Evolutionary conservation across 2,113 vertebrate species (phyloP), one percentile per base, ranked within the genome.

Genomic region (Copsychus sechellarum): DNA sequence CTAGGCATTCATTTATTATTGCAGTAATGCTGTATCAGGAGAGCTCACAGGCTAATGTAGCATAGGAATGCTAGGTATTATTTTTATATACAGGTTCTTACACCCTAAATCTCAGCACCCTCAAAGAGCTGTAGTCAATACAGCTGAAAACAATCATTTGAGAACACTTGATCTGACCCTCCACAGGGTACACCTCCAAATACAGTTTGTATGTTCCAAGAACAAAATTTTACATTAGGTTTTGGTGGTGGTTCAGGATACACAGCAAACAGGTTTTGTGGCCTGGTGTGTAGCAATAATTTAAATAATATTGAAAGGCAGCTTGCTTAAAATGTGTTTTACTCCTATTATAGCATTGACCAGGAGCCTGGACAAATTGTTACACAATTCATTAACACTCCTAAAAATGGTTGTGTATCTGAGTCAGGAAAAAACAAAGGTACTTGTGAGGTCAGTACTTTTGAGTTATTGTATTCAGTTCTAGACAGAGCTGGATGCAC

Each of bases 381-480:
- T 66, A 53, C 2, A 28, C 58, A 86, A 31, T 82, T 90, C 81
- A 90, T 58, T 56, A 94, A 50, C 56, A 40, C 47, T 81, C 85
- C 70, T 57, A 91, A 90, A 94, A 92, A 66, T 0, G 8, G 51
- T 23, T 57, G 47, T 21, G 28, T 48, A 80, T 90, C 56, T 10
- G 36, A 80, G 50, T 81, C 71, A 90, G 77, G 92, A 90, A 96
- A 90, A 94, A 42, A 76, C 81, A 90, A 61, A 96, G 56, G 60
- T 81, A 83, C 58, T 70, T 66, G 42, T 21, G 24, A 92, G 69
- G 61, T 81, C 94, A 93, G 67, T 90, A 50, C 33, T 73, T 87
- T 51, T 3, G 47, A 83, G 54, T 78, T 61, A 94, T 80, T 92
- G 87, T 91, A 65, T 69, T 83, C 64, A 31, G 34, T 40, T 88